phyloP scores from a whole-genome alignment of 2,113 vertebrate genomes.

The Shinisaurus crocodilurus region DNA sequence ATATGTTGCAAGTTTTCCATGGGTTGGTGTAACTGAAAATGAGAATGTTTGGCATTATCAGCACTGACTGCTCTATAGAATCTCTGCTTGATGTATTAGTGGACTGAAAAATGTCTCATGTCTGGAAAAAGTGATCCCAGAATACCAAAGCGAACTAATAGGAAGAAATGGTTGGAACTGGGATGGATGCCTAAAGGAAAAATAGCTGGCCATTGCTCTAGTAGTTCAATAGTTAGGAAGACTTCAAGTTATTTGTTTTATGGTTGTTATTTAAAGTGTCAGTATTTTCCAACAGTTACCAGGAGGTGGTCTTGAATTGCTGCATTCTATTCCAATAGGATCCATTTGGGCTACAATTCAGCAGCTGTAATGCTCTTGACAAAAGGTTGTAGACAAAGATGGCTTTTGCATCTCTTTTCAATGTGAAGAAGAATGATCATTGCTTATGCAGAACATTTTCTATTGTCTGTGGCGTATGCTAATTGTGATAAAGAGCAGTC shows the following conservation, averaged over 20 bases:
- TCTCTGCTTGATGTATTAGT: constrained; percentile 17
- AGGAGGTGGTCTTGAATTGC: neutral
- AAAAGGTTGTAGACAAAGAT: neutral
- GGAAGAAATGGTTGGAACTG: constrained; percentile 34
- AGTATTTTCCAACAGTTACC: neutral
- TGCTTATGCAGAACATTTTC: neutral
- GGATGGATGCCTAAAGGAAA: constrained; percentile 49
- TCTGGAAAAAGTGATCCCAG: neutral
- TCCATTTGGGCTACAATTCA: neutral
- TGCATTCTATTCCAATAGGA: neutral
- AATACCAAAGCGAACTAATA: neutral
- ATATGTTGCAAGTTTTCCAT: constrained; percentile 6
- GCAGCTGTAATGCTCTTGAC: neutral
- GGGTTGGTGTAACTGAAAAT: neutral
- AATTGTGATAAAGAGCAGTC: neutral
- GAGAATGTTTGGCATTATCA: constrained; percentile 27
- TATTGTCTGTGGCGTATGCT: neutral
- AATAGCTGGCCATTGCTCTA: constrained; percentile 40
- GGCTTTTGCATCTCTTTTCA: neutral
- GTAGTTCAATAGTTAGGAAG: constrained; percentile 41
- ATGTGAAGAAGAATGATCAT: neutral
- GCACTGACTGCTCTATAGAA: constrained; percentile 14
- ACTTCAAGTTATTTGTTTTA: neutral
- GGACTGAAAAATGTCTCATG: constrained; percentile 18
- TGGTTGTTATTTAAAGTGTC: neutral